A percentile compares a stretch with the other conserved stretches of the same genome.
phyloP scores from a whole-genome alignment of 2,797 vertebrate genomes.

The Parauchenoglanis punctatus region DNA sequence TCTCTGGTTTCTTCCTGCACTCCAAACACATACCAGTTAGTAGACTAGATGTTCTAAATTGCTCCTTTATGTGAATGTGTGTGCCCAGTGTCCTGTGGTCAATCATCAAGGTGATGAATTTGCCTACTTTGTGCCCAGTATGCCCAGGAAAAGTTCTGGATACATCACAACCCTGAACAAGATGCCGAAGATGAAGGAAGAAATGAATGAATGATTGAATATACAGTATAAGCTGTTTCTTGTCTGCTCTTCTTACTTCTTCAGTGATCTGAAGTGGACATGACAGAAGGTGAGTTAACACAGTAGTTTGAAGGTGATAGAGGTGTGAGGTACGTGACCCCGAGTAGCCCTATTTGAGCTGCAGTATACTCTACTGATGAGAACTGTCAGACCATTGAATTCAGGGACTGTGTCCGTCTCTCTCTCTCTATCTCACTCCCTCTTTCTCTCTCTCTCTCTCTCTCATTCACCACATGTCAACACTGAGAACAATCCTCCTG shows the following conservation, averaged over 20 bases:
- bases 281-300: slow-evolving; percentile 72
- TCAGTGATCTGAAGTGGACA: slow-evolving; percentile 65
- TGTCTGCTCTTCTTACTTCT: background rate
- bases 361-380: slow-evolving; percentile 52
- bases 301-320: slow-evolving; percentile 66
- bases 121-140: background rate
- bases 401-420: slow-evolving; percentile 25
- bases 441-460: background rate
- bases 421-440: background rate
- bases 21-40: background rate
- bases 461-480: slow-evolving; percentile 33
- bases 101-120: background rate
- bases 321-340: slow-evolving; percentile 65
- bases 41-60: background rate
- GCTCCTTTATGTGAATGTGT: background rate
- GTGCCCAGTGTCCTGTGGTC: background rate
- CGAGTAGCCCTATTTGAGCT: slow-evolving; percentile 58
- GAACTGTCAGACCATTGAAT: slow-evolving; percentile 56
- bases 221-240: slow-evolving; percentile 42
- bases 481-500: slow-evolving; percentile 46
- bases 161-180: background rate
- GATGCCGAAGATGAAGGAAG: background rate
- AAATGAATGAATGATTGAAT: background rate
- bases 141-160: background rate
- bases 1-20: background rate